Base-by-base conservation (phyloP, 1,140 invertebrate species). In the Parapsyche elsis region DNA sequence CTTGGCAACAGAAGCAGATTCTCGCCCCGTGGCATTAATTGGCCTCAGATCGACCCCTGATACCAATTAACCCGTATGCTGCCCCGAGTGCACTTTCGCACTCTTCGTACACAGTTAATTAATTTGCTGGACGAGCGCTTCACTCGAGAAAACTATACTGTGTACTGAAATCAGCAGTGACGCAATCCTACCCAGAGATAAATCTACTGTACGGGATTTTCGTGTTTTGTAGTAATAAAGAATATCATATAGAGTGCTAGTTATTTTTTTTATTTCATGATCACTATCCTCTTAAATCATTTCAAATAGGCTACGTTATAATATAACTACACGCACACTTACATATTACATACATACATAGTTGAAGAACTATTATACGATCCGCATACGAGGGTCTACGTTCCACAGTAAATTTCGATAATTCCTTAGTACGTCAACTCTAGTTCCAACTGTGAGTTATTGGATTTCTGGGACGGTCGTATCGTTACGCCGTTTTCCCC, bases 341-440 rank as follows among this genome's bases (percentile, higher is more conserved):
- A n/a, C n/a, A n/a, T n/a, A n/a, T n/a, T n/a, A n/a, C n/a, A n/a
- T n/a, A n/a, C 30, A 38, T 38, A 38, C 30, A 38, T 38, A 38
- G 30, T 7, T 21, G 19, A 61, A 19, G 57, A 19, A 61, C 9
- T 61, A 5, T 61, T 61, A 61, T 19, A 16, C 9, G 57, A 61
- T 61, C 57, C 19, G 9, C 57, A 19, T 19, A 19, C 19, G 19
- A 61, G 21, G 57, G 57, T 61, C 57, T 16, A 61, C 57, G 57
- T 9, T 61, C 57, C 57, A 61, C 57, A 1, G 26, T 67, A 67
- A 67, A 67, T 67, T 67, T 67, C 24, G 26, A 67, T 67, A 67
- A 67, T 67, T 23, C 21, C 9, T 10, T 30, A 21, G 24, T 67
- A 26, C 24, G 64, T 67, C 64, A 67, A 26, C 23, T 23, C 21